Percentiles rank a stretch among this genome's conserved stretches.
These are phyloP conservation scores for Ploceus nigricollis DNA, from an alignment of 2,113 vertebrate genomes.

Conservation along the genomic window DNA sequence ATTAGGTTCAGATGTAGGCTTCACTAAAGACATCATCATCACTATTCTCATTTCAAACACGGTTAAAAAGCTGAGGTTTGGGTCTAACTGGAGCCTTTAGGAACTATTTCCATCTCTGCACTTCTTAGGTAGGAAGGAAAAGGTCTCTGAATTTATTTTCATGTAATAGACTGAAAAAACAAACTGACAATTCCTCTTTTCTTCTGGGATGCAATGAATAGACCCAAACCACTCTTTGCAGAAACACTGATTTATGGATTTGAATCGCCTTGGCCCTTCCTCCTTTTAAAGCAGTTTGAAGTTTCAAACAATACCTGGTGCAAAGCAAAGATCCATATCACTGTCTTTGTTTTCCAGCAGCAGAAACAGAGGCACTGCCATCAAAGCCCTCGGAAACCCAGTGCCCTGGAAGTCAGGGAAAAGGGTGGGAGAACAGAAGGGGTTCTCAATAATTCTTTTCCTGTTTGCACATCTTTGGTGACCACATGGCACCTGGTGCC, in stretches of 20 bases:
- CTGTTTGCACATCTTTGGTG: neutral
- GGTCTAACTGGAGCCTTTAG: neutral
- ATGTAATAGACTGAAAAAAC: neutral
- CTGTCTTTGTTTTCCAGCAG: neutral
- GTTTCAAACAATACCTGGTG: neutral
- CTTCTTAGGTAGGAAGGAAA: neutral
- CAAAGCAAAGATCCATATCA: neutral
- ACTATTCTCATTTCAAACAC: accelerated
- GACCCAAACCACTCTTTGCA: neutral
- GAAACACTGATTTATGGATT: neutral
- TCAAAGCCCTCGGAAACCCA: neutral
- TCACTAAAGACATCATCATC: neutral
- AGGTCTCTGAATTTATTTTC: neutral
- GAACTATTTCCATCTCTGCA: neutral
- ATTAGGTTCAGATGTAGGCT: neutral
- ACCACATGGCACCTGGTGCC: neutral
- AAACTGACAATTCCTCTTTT: neutral
- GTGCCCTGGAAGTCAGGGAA: neutral
- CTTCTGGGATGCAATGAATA: neutral
- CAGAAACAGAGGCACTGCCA: neutral
- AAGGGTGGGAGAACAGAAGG: neutral
- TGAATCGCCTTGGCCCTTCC: neutral
- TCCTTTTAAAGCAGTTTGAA: neutral
- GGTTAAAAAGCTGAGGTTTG: neutral
- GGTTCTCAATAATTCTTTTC: neutral